Evolutionary conservation across 2,113 vertebrate genomes (phyloP).

Genomic region (Chaenogobius annularis): DNA sequence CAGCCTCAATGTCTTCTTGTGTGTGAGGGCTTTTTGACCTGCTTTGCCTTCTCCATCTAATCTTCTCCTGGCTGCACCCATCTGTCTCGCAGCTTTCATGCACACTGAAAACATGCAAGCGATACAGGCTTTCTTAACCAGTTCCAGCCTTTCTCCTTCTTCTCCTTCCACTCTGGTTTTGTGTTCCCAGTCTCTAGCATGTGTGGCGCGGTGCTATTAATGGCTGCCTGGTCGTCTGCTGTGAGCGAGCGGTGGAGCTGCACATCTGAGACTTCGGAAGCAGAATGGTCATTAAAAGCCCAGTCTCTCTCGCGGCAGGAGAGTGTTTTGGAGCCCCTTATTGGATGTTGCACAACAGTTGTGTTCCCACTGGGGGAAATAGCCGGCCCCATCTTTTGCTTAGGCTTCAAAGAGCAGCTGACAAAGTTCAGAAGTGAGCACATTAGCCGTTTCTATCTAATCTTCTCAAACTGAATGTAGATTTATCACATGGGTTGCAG

Average conservation of each 20-base stretch:
- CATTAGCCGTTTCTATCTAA: conserved; percentile 66
- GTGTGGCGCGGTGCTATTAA: conserved; percentile 62
- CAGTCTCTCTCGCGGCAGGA: conserved; percentile 60
- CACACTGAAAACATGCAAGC: conserved; percentile 54
- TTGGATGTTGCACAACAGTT: conserved; percentile 76
- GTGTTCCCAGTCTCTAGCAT: conserved; percentile 41
- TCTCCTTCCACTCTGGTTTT: conserved; percentile 34
- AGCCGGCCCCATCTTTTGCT: conserved; percentile 45
- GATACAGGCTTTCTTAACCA: conserved; percentile 39
- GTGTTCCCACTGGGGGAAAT: conserved; percentile 61
- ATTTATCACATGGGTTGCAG: conserved; percentile 44
- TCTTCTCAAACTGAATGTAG: conserved; percentile 78
- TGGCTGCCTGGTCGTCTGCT: conserved; percentile 56
- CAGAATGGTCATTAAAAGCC: conserved; percentile 74
- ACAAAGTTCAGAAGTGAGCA: conserved; percentile 72
- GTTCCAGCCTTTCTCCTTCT: conserved; percentile 33
- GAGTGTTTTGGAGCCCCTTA: conserved; percentile 71
- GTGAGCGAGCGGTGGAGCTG: conserved; percentile 57
- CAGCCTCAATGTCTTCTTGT: conserved; percentile 42
- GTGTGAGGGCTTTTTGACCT: conserved; percentile 51
- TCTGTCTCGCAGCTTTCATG: conserved; percentile 61
- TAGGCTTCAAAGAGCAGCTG: conserved; percentile 57
- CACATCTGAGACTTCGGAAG: conserved; percentile 66
- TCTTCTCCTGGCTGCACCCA: conserved; percentile 62
- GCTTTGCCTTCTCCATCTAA: conserved; percentile 62